Conservation (phyloP, 2,888 invertebrate species). For the Ecliptopera silaceata region DNA sequence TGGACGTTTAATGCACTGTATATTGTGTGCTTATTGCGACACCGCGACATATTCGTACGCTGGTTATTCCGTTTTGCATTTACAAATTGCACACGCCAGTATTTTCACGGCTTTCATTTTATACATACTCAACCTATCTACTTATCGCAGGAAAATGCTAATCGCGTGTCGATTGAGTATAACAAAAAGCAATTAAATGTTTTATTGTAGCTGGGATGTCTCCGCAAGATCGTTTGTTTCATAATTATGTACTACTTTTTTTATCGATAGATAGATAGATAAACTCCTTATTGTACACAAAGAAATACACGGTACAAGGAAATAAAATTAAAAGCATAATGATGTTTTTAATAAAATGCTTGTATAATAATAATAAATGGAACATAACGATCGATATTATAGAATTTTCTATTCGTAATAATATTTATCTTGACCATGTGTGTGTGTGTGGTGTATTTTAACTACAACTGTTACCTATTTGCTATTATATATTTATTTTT, state of each 20-base stretch:
- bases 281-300: no score
- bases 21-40: conserved; percentile 25
- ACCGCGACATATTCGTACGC: conserved; percentile 13
- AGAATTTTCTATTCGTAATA: no score
- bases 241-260: background rate
- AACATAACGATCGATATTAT: no score
- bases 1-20: conserved; percentile 31
- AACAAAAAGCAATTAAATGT: conserved; percentile 16
- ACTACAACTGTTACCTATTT: no score
- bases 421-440: no score
- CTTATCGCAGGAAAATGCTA: conserved; percentile 7
- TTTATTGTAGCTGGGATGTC: conserved; percentile 11
- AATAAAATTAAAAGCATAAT: no score
- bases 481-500: no score
- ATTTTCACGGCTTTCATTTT: conserved; percentile 25
- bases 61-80: conserved; percentile 16
- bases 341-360: no score
- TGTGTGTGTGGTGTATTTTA: no score
- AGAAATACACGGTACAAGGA: no score
- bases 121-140: conserved; percentile 13
- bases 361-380: no score
- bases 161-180: conserved; percentile 15
- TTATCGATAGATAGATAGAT: no score
- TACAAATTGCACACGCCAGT: conserved; percentile 10
- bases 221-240: conserved; percentile 1